Evolutionary conservation across 2,888 invertebrate genomes (phyloP).

Genomic region (Drosophila melanosoma): DNA sequence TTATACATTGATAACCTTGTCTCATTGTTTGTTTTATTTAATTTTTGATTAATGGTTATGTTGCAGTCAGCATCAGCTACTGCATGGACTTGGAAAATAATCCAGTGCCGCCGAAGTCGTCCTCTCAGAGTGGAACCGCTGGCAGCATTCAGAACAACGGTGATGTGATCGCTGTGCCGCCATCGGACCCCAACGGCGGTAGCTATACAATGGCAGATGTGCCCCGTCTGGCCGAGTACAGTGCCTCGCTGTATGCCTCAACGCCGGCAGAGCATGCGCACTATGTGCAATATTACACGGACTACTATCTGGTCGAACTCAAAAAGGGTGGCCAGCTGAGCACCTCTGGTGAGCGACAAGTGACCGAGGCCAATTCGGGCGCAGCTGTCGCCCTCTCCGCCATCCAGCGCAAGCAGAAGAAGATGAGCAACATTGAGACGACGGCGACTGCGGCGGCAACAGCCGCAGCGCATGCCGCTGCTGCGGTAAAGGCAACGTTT

Average conservation of each 20-base stretch:
- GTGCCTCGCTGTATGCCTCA: conserved; percentile 90
- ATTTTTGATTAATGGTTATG: not conserved
- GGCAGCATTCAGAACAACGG: conserved; percentile 14
- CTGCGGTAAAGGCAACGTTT: conserved; percentile 83
- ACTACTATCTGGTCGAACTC: conserved; percentile 88
- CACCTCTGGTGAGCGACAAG: conserved; percentile 49
- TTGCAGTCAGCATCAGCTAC: conserved; percentile 84
- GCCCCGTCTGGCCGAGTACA: conserved; percentile 90
- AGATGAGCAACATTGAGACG: conserved; percentile 83
- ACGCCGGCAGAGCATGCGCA: conserved; percentile 89
- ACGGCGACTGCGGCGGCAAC: conserved; percentile 82
- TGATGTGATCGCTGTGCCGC: conserved; percentile 39
- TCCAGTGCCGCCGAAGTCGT: conserved; percentile 54
- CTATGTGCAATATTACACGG: conserved; percentile 90
- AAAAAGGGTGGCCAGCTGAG: conserved; percentile 81
- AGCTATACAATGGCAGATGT: conserved; percentile 88
- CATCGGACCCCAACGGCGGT: conserved; percentile 55
- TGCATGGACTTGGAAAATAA: conserved; percentile 84
- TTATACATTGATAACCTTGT: not conserved
- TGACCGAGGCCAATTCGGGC: conserved; percentile 90
- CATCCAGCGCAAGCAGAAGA: conserved; percentile 86
- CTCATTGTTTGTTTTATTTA: not conserved
- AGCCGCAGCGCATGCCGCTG: conserved; percentile 81
- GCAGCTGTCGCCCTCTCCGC: conserved; percentile 96
- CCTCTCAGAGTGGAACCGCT: conserved; percentile 11